These are phyloP conservation scores for Phalera bucephala DNA, from an alignment of 2,888 invertebrate species.

Conservation along the genomic window DNA sequence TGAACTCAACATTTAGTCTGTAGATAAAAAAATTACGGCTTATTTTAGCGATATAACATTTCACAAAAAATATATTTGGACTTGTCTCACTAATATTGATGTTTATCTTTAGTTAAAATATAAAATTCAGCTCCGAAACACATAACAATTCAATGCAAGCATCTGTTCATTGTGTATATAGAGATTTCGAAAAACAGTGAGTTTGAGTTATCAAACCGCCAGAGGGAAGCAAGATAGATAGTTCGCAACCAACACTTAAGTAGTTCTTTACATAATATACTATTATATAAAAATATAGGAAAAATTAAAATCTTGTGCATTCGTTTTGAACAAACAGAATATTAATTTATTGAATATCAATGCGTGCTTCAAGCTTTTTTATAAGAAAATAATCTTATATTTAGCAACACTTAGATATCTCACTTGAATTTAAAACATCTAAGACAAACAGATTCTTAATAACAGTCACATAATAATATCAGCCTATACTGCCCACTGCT, in stretches of 20 bases:
- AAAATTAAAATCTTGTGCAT: conserved; percentile 10
- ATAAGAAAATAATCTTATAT: neutral
- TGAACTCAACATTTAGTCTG: conserved; percentile 35
- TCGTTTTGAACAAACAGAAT: conserved; percentile 18
- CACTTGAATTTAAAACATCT: too few relatives aligned
- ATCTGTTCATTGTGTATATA: conserved; percentile 50
- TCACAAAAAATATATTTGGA: too few relatives aligned
- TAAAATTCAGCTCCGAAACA: conserved; percentile 54
- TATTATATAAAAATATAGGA: conserved; percentile 8
- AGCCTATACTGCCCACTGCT: too few relatives aligned
- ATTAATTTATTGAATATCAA: too few relatives aligned
- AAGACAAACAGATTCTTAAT: too few relatives aligned
- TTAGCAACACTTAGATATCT: too few relatives aligned
- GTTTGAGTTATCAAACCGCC: conserved; percentile 37
- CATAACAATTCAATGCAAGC: conserved; percentile 67
- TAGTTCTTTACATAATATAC: conserved; percentile 47
- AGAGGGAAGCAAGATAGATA: conserved; percentile 62
- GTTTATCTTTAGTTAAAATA: conserved; percentile 12
- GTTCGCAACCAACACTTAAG: conserved; percentile 55
- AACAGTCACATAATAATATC: too few relatives aligned
- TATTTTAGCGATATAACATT: too few relatives aligned
- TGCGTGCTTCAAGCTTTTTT: too few relatives aligned
- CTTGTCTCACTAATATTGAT: too few relatives aligned
- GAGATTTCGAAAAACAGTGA: conserved; percentile 55
- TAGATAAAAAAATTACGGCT: too few relatives aligned